Conservation (phyloP, 1,140 invertebrate species). For the Mesaphorura yosii region DNA sequence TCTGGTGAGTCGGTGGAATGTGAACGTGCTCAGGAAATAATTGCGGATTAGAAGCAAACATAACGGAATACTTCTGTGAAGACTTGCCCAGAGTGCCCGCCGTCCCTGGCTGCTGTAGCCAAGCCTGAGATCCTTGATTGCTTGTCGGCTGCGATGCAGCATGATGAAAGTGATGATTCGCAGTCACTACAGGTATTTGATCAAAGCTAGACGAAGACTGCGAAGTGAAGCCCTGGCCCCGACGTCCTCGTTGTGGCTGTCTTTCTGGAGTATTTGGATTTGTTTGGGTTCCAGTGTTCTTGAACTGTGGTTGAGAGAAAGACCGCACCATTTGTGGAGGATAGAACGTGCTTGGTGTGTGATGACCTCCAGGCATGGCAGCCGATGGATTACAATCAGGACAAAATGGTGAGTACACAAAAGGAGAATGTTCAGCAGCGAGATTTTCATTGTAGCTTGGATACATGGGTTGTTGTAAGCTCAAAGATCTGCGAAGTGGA, state of each 20-base stretch:
- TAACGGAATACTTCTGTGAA: constrained; percentile 22
- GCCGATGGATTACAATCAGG: constrained; percentile 17
- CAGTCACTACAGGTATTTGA: too few relatives aligned
- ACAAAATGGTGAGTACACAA: constrained; percentile 23
- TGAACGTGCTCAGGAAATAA: constrained; percentile 14
- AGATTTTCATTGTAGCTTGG: constrained; percentile 15
- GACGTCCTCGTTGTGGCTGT: background rate
- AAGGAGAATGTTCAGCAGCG: background rate
- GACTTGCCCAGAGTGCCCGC: background rate
- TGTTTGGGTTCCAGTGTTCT: constrained; percentile 27
- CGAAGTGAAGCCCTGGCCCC: too few relatives aligned
- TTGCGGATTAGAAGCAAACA: constrained; percentile 30
- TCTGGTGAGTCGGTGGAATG: background rate
- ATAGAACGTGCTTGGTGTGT: background rate
- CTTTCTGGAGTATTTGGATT: constrained; percentile 26
- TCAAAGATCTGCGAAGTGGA: constrained; percentile 25
- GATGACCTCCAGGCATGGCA: constrained; percentile 4
- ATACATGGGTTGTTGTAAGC: constrained; percentile 25
- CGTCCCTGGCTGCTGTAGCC: background rate
- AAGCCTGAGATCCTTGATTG: too few relatives aligned
- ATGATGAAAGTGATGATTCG: too few relatives aligned
- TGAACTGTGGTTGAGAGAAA: constrained; percentile 24
- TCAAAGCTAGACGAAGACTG: background rate
- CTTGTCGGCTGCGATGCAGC: too few relatives aligned
- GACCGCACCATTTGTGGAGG: constrained; percentile 25